These are phyloP conservation scores for Ophiodon elongatus DNA, from an alignment of 2,113 vertebrate genomes.

Conservation along the genomic window DNA sequence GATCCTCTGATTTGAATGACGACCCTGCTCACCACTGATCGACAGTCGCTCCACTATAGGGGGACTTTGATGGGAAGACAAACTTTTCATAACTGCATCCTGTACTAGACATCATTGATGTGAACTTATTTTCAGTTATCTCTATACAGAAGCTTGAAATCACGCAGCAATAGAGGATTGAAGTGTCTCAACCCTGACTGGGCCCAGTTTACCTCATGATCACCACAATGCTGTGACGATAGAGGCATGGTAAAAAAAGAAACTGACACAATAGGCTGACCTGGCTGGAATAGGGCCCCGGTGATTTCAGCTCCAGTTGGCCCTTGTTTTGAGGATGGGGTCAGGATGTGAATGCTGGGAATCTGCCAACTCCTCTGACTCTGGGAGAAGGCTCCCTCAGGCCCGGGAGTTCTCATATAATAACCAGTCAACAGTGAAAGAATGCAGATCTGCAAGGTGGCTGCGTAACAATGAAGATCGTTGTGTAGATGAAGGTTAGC, in stretches of 20 bases:
- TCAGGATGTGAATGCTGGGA: constrained; percentile 45
- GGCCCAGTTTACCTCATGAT: constrained; percentile 1
- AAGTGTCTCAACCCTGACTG: not conserved
- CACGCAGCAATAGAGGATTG: not conserved
- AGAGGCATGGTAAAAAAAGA: constrained; percentile 18
- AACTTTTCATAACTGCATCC: not conserved
- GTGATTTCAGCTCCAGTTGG: constrained; percentile 63
- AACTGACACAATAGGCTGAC: constrained; percentile 35
- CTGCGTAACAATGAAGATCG: not conserved
- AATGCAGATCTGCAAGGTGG: constrained; percentile 18
- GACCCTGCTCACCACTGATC: no score
- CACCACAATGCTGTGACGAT: not conserved
- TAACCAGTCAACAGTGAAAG: constrained; percentile 15
- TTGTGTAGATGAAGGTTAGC: constrained; percentile 15
- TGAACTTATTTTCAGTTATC: not conserved
- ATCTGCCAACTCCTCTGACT: constrained; percentile 27
- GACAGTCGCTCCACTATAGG: no score
- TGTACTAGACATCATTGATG: not conserved
- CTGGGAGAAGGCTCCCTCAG: constrained; percentile 29
- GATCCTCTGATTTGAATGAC: no score
- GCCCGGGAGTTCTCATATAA: constrained; percentile 29
- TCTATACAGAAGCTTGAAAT: not conserved
- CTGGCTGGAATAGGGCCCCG: constrained; percentile 37
- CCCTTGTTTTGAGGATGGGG: constrained; percentile 45
- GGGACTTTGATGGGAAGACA: not conserved